A percentile compares a stretch with the other conserved stretches of the same genome.
These are phyloP conservation scores for Clarias platycephalus DNA, from an alignment of 2,797 vertebrate species.

Conservation along the genomic window DNA sequence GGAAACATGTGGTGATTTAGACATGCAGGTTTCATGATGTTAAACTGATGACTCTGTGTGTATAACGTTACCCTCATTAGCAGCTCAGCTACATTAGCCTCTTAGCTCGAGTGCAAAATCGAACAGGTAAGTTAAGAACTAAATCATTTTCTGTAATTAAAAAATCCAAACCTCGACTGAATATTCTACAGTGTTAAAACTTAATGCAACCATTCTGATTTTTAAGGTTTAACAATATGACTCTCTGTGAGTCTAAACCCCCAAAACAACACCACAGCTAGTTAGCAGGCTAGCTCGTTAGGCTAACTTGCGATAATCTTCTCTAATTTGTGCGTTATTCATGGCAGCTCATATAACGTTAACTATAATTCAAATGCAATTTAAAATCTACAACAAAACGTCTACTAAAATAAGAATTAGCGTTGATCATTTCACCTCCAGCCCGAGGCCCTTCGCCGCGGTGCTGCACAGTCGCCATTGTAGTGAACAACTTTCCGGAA, in stretches of 20 bases:
- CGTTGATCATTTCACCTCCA: constrained; percentile 52
- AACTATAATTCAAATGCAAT: background rate
- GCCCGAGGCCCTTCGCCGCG: constrained; percentile 33
- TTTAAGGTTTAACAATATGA: no score
- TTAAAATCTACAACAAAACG: background rate
- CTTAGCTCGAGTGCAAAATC: background rate
- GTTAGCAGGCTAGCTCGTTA: background rate
- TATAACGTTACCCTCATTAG: background rate
- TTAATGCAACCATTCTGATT: background rate
- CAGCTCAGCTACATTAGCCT: background rate
- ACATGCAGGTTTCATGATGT: background rate
- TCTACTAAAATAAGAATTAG: constrained; percentile 9
- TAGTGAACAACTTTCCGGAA: background rate
- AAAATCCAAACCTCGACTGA: background rate
- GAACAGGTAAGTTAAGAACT: background rate
- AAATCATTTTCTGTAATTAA: background rate
- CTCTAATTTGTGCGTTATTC: background rate
- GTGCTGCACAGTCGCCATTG: constrained; percentile 48
- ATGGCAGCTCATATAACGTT: background rate
- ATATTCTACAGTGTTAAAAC: background rate
- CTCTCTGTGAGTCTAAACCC: no score
- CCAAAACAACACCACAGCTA: background rate
- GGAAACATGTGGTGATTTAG: background rate
- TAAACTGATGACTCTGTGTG: background rate
- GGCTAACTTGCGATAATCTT: background rate